These are phyloP conservation scores for Lasioglossum zephyrum DNA, from an alignment of 2,888 invertebrate species.

Conservation along the genomic window DNA sequence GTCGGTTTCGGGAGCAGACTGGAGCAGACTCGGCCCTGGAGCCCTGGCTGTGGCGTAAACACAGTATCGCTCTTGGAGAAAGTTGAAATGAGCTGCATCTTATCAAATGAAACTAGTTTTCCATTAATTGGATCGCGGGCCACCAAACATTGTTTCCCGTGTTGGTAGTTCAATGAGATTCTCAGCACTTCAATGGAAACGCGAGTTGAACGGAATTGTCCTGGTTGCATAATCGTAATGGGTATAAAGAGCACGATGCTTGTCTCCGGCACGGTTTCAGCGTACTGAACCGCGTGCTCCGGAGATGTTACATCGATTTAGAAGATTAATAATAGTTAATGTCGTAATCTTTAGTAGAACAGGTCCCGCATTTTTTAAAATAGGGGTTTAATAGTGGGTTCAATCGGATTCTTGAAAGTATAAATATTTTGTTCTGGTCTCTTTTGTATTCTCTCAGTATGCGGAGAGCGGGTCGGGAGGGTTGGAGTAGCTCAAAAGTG, in stretches of 20 bases:
- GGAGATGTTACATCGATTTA: no score
- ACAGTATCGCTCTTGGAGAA: not conserved
- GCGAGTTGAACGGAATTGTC: not conserved
- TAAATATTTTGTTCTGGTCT: no score
- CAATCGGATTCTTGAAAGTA: no score
- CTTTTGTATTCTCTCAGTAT: no score
- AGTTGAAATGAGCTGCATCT: not conserved
- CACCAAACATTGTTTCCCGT: not conserved
- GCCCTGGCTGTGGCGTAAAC: not conserved
- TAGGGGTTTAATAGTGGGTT: no score
- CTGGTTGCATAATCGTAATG: not conserved
- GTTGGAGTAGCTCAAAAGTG: no score
- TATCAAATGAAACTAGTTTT: not conserved
- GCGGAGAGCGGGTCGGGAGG: no score
- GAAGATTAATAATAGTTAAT: no score
- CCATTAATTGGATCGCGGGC: not conserved
- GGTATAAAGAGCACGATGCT: not conserved
- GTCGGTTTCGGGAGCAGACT: constrained; percentile 30
- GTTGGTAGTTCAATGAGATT: not conserved
- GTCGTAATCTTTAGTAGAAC: no score
- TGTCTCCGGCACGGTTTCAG: not conserved
- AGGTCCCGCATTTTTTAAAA: no score
- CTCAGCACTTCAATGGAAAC: not conserved
- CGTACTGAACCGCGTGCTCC: not conserved
- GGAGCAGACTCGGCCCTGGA: constrained; percentile 20